Conservation (phyloP, 2,797 vertebrate genomes). For the Anguilla marmorata region DNA sequence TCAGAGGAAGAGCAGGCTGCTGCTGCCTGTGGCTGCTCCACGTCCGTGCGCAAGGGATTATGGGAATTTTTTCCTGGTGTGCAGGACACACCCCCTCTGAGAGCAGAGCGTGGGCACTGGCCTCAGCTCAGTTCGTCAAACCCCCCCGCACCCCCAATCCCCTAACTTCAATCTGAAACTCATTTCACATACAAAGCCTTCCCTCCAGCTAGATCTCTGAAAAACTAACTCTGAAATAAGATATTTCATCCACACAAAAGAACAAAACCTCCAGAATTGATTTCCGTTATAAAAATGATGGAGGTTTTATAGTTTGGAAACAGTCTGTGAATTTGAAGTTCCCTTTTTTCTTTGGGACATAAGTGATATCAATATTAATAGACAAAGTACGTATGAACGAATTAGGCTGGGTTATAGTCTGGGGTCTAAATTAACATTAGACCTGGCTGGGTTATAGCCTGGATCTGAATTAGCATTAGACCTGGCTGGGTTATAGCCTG, state of each 20-base stretch:
- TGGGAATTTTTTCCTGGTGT: neutral
- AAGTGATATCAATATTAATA: slow-evolving; percentile 58
- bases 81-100: neutral
- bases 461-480: slow-evolving; percentile 33
- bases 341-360: slow-evolving; percentile 54
- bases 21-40: neutral
- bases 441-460: too few relatives aligned
- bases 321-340: slow-evolving; percentile 60
- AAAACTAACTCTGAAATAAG: slow-evolving; percentile 57
- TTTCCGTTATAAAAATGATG: slow-evolving; percentile 66
- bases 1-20: neutral
- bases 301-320: slow-evolving; percentile 61
- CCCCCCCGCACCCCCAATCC: neutral
- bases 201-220: slow-evolving; percentile 58
- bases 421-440: too few relatives aligned
- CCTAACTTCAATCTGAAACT: slow-evolving; percentile 15
- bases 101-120: neutral
- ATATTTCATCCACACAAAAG: slow-evolving; percentile 58
- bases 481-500: neutral
- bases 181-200: slow-evolving; percentile 21
- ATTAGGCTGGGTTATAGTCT: neutral
- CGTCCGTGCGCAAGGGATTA: neutral
- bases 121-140: slow-evolving; percentile 27
- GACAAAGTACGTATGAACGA: slow-evolving; percentile 47
- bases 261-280: slow-evolving; percentile 62